Percentiles rank a stretch among this genome's conserved stretches.
Conservation (phyloP, 35 echinoderm and acorn worm genomes). For the Acanthaster planci region DNA sequence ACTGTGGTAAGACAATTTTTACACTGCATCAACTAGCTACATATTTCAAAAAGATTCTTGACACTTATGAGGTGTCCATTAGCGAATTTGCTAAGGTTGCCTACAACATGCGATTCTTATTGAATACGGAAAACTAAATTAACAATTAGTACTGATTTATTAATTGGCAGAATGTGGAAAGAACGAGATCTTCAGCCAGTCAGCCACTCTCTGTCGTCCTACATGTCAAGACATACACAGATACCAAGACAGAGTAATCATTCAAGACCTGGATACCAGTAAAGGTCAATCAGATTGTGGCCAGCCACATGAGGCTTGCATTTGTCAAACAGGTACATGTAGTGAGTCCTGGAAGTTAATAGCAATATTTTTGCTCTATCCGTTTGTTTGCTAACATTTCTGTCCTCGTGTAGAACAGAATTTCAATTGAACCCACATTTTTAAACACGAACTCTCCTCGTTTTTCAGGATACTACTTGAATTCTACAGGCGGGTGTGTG, state of each 20-base stretch:
- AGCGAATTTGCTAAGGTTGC: too few relatives aligned
- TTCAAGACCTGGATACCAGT: constrained; percentile 1
- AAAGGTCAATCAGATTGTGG: neutral
- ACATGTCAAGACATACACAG: constrained; percentile 26
- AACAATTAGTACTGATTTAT: neutral
- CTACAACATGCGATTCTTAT: too few relatives aligned
- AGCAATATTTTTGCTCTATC: too few relatives aligned
- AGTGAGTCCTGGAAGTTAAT: too few relatives aligned
- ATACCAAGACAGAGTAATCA: neutral
- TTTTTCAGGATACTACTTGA: constrained; percentile 60
- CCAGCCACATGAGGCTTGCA: constrained; percentile 44
- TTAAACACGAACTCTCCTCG: too few relatives aligned
- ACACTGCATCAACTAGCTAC: too few relatives aligned
- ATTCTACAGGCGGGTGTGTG: constrained; percentile 45
- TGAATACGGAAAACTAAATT: too few relatives aligned
- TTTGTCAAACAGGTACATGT: constrained; percentile 48
- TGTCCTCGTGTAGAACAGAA: too few relatives aligned
- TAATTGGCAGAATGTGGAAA: constrained; percentile 32
- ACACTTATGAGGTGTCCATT: too few relatives aligned
- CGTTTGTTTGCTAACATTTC: too few relatives aligned
- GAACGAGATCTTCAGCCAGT: constrained; percentile 52
- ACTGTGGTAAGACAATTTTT: constrained; percentile 49
- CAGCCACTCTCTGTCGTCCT: constrained; percentile 33
- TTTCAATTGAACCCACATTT: too few relatives aligned
- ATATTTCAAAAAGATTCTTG: too few relatives aligned